Percentiles rank a stretch among this genome's conserved stretches.
Evolutionary conservation across 1,140 invertebrate species (phyloP).

Genomic region (Sycophila sp.): DNA sequence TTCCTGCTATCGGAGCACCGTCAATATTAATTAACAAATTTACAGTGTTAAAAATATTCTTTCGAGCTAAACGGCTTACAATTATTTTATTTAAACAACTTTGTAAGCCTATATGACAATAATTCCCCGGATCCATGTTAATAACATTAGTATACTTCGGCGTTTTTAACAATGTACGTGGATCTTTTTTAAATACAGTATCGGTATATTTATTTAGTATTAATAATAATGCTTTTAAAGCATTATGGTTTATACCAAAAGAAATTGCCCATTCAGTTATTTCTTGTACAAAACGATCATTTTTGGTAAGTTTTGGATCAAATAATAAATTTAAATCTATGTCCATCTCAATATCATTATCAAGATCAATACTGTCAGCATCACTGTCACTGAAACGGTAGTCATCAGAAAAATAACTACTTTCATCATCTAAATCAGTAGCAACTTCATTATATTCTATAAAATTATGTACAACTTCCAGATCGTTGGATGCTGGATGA

Average conservation of each 20-base stretch:
- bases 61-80: background rate
- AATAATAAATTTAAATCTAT: background rate
- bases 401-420: too few species aligned
- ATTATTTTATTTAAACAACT: constrained; percentile 25
- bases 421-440: too few species aligned
- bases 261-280: background rate
- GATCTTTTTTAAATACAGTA: constrained; percentile 9
- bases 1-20: constrained; percentile 23
- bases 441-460: too few species aligned
- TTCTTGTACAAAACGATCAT: background rate
- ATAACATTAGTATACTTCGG: constrained; percentile 7
- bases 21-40: constrained; percentile 43
- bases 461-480: too few species aligned
- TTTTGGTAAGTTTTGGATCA: background rate
- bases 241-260: background rate
- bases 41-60: background rate
- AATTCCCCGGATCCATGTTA: constrained; percentile 36
- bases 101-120: constrained; percentile 35
- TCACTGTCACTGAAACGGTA: constrained; percentile 2
- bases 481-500: too few species aligned
- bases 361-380: background rate
- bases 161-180: constrained; percentile 34
- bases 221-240: background rate
- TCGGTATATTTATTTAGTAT: background rate
- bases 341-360: too few species aligned